Evolutionary conservation across 2,888 invertebrate species (phyloP).

Genomic region (Cerastoderma edule): DNA sequence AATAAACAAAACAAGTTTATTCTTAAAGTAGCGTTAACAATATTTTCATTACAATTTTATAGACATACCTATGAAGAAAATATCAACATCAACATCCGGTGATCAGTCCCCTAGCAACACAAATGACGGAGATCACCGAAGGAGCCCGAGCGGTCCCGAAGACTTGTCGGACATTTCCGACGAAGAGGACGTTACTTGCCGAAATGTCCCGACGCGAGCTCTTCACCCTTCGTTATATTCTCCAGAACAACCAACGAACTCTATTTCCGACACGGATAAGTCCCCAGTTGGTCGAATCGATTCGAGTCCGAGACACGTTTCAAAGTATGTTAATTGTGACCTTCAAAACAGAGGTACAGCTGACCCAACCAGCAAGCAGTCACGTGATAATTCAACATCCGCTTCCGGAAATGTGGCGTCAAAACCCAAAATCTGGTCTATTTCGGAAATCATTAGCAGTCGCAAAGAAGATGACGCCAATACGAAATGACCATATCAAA

Average conservation of each 20-base stretch:
- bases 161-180: constrained; percentile 69
- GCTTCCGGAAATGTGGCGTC: constrained; percentile 15
- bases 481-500: background rate
- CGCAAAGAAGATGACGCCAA: background rate
- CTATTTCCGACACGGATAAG: background rate
- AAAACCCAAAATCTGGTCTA: constrained; percentile 78
- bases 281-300: background rate
- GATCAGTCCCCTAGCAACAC: constrained; percentile 12
- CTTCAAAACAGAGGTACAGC: background rate
- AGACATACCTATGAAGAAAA: constrained; percentile 6
- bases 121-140: constrained; percentile 32
- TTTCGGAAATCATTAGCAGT: constrained; percentile 68
- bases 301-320: background rate
- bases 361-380: background rate
- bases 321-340: constrained; percentile 7
- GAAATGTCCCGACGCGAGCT: background rate
- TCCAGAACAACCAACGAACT: constrained; percentile 28
- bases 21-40: background rate
- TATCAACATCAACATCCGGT: background rate
- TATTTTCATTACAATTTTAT: background rate
- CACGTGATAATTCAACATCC: constrained; percentile 21
- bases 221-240: background rate
- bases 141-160: constrained; percentile 14
- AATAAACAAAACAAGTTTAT: no score
- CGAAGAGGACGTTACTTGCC: constrained; percentile 43